Base-by-base conservation (phyloP, 2,797 vertebrate genomes). In the Rachycentron canadum region DNA sequence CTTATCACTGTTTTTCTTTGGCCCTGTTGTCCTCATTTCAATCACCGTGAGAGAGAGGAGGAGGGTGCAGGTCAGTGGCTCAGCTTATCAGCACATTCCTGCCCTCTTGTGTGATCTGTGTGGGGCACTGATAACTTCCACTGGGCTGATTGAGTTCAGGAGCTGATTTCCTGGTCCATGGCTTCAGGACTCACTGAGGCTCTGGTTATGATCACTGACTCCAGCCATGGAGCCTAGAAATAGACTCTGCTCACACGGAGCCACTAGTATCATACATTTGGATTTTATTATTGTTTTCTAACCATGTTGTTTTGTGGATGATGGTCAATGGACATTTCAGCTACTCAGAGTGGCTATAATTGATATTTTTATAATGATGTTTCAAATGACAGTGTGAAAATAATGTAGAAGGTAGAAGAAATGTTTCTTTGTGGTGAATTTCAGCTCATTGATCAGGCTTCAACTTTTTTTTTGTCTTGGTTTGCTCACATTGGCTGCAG, bases 21-120 rank as follows among this genome's bases (percentile, higher is more conserved):
- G 73, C 83, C 81, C 64, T 3, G 60, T 87, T 90, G 86, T 93
- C 79, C 81, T 88, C 86, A 67, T 90, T 86, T 92, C 86, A 88
- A 70, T 94, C 91, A 74, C 83, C 34, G 83, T 82, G 85, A 84
- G 70, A 65, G 76, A 84, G 74, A 85, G 64, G 85, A 84, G 81
- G 88, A 69, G 58, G 76, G 69, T 76, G 78, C 78, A 68, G 86
- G 84, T 89, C 80, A 87, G 76, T 67, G 64, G 87, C 88, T 78
- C 85, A 36, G 86, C 91, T 95, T 95, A 95, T 95, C 94, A 92
- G 90, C 80, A 87, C 88, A 90, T 94, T 95, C 91, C 91, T 91
- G 84, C 85, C 86, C 88, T 89, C 80, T 73, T 81, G 83, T 88
- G 88, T 80, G 83, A 80, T 89, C 77, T 81, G 84, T 93, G 89